phyloP scores from a whole-genome alignment of 2,888 invertebrate species.

The Cantharis flavilabris region DNA sequence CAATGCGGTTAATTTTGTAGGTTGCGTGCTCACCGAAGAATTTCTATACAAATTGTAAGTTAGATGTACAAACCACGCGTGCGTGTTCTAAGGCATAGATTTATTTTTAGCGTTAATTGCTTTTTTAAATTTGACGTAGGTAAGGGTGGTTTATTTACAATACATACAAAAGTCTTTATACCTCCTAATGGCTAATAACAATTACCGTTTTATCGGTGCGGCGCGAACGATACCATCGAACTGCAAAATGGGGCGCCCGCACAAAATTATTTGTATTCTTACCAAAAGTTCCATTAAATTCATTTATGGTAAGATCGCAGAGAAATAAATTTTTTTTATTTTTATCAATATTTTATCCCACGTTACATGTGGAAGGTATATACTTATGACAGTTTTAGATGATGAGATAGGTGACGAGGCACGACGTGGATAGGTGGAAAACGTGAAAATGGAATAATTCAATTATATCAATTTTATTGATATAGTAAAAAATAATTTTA shows the following conservation, averaged over 20 bases:
- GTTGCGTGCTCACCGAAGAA: constrained; percentile 4
- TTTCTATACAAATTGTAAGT: constrained; percentile 3
- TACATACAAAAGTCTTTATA: background rate
- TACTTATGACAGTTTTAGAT: background rate
- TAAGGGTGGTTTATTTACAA: background rate
- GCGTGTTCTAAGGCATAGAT: background rate
- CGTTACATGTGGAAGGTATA: background rate
- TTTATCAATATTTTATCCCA: background rate
- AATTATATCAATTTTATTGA: background rate
- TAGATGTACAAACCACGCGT: constrained; percentile 4
- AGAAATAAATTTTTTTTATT: background rate
- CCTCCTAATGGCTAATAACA: background rate
- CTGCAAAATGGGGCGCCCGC: too few relatives aligned
- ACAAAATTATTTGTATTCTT: too few relatives aligned
- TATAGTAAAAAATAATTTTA: background rate
- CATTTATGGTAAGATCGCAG: background rate
- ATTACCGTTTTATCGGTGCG: background rate
- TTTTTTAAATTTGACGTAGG: background rate
- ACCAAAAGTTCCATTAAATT: too few relatives aligned
- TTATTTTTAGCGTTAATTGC: constrained; percentile 1
- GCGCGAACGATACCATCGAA: background rate
- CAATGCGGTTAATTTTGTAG: constrained; percentile 10
- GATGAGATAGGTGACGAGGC: background rate
- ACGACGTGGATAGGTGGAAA: background rate
- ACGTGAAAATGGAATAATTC: background rate